A percentile compares a stretch with the other conserved stretches of the same genome.
These are phyloP conservation scores for Aythya baeri DNA, from an alignment of 2,113 vertebrate genomes.

Conservation along the genomic window DNA sequence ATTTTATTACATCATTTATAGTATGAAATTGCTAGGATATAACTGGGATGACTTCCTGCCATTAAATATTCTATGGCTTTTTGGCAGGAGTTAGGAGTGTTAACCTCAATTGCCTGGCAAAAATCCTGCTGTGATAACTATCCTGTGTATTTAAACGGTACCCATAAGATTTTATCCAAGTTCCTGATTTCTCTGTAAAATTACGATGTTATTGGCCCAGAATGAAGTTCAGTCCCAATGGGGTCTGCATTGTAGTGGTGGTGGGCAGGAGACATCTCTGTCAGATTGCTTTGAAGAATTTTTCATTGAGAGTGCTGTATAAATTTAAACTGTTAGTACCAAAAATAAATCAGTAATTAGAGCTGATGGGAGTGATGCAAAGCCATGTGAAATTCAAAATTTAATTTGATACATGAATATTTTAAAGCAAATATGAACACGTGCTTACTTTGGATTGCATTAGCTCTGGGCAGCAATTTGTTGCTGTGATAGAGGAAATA, in stretches of 20 bases:
- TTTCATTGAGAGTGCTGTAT: not conserved
- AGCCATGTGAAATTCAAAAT: slow-evolving; percentile 39
- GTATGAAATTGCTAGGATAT: slow-evolving; percentile 12
- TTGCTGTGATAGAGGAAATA: slow-evolving; percentile 4
- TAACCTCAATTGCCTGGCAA: slow-evolving; percentile 28
- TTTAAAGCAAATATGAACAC: slow-evolving; percentile 31
- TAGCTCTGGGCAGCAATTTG: slow-evolving; percentile 42
- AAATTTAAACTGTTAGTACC: slow-evolving; percentile 12
- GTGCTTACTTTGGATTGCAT: not conserved
- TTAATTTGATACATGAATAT: slow-evolving; percentile 53
- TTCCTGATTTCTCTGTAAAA: slow-evolving; percentile 4
- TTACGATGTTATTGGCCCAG: not conserved
- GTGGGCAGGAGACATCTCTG: not conserved
- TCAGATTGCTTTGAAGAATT: slow-evolving; percentile 35
- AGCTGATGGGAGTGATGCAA: slow-evolving; percentile 19
- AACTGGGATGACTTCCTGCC: not conserved
- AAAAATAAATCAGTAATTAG: slow-evolving; percentile 52
- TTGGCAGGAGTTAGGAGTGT: slow-evolving; percentile 16
- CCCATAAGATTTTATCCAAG: not conserved
- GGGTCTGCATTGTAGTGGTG: not conserved
- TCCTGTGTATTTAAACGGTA: slow-evolving; percentile 6
- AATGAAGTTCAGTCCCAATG: not conserved
- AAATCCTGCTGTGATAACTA: not conserved
- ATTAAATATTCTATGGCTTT: slow-evolving; percentile 3
- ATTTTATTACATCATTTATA: slow-evolving; percentile 17